These are phyloP conservation scores for Pseudorhiza aurosa DNA, from an alignment of 30 jellyfish, hydroid and myxozoan species.

Conservation along the genomic window DNA sequence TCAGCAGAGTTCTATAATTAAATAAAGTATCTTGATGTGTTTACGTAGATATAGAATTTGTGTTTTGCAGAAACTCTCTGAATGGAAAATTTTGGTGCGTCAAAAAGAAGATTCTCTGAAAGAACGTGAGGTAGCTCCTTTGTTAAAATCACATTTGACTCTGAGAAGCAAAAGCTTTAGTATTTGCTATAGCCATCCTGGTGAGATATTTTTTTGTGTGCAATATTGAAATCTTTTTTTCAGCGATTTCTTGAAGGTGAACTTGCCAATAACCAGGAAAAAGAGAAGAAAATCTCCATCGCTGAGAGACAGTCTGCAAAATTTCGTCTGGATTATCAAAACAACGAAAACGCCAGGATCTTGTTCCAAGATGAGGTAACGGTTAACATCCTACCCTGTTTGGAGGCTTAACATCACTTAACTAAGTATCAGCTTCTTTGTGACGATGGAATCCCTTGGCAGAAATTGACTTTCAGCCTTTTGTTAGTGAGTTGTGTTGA, in stretches of 20 bases:
- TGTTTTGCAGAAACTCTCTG: conserved; percentile 77
- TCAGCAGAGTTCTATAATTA: no score
- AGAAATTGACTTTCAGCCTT: no score
- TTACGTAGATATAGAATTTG: not conserved
- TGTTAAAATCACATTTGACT: not conserved
- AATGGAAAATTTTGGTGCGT: conserved; percentile 63
- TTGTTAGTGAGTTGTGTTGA: no score
- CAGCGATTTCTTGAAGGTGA: conserved; percentile 97
- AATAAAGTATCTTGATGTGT: no score
- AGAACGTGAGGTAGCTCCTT: conserved; percentile 83
- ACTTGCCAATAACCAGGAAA: conserved; percentile 85
- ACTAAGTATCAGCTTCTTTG: no score
- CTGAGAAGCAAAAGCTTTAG: not conserved
- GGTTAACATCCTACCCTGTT: no score
- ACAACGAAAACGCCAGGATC: conserved; percentile 81
- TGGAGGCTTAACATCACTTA: no score
- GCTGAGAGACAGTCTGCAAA: conserved; percentile 94
- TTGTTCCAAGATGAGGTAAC: conserved; percentile 96
- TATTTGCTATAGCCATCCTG: not conserved
- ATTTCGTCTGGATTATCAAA: conserved; percentile 82
- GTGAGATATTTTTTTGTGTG: not conserved
- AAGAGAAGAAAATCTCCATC: conserved; percentile 92
- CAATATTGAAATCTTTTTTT: not conserved
- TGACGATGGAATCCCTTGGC: no score
- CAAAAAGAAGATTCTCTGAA: conserved; percentile 60